Evolutionary conservation across 2,797 vertebrate genomes (phyloP), one percentile per base, ranked within the genome.

Genomic region (Discoglossus pictus): DNA sequence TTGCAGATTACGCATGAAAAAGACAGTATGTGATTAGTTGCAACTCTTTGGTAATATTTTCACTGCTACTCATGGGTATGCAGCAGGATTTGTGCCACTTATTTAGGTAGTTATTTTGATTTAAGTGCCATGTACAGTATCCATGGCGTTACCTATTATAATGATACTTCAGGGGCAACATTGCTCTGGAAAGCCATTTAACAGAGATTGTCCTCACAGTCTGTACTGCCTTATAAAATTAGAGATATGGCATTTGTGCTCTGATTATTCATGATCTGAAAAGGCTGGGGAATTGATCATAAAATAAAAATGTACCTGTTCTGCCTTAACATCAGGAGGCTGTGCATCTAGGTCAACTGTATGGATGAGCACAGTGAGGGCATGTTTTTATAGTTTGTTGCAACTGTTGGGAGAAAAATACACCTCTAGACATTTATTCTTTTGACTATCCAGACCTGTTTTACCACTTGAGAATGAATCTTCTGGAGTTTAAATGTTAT

Each of bases 241-340:
- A 71, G 65, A 71, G 36, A 48, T 59, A 71, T 71, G 46, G 68
- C 54, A 58, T 52, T 50, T 63, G 51, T 34, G 40, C 38, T 51
- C 51, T 64, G 65, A 71, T 71, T 64, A 64, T 58, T 65, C 61
- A 71, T 71, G 61, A 59, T 59, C 54, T 59, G 47, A 64, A 65
- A 34, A 44, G 59, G 36, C 61, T 18, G 27, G 46, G 36, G 61
- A 71, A 43, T 59, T 51, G 68, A 64, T 71, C 61, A 64, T 71
- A 51, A 71, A 65, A 58, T 43, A 71, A 71, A 63, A 65, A 71
- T 71, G 53, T 64, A 71, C 53, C 68, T 58, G 15, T 34, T 42
- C 36, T 52, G 27, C 52, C 46, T 18, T 51, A 64, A 48, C 44
- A 52, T 24, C 53, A 18, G 53, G 53, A 58, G 52, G 52, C 21